phyloP scores from a whole-genome alignment of 2,888 invertebrate species.

The Limnephilus lunatus region DNA sequence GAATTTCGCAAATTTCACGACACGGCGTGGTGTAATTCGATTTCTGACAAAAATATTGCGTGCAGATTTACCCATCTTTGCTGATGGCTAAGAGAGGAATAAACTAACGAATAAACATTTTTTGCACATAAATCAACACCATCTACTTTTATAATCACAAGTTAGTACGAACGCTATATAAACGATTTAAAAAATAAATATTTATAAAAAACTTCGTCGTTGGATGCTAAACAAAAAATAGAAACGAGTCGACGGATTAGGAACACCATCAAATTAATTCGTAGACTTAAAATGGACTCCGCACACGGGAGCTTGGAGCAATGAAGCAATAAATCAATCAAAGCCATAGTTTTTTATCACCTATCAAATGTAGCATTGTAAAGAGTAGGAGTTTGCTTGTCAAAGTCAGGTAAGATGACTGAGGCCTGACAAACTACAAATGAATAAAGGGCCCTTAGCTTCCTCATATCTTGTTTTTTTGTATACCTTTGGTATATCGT shows the following conservation, averaged over 20 bases:
- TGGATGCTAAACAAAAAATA: not conserved
- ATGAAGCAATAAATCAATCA: constrained; percentile 49
- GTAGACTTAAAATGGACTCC: constrained; percentile 19
- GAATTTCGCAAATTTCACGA: not conserved
- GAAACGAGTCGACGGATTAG: not conserved
- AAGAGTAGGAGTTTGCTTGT: not conserved
- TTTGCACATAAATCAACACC: not conserved
- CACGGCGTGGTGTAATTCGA: too few species aligned
- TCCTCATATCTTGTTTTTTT: not conserved
- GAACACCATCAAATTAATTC: constrained; percentile 34
- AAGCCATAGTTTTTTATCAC: constrained; percentile 7
- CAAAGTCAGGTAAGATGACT: not conserved
- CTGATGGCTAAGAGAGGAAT: not conserved
- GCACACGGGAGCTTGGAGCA: constrained; percentile 14
- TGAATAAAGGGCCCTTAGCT: not conserved
- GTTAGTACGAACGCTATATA: not conserved
- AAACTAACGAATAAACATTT: not conserved
- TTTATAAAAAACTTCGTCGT: not conserved
- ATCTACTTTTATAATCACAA: not conserved
- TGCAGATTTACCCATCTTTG: not conserved
- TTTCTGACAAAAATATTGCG: not conserved
- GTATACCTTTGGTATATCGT: not conserved
- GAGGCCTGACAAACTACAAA: not conserved
- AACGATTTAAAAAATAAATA: not conserved
- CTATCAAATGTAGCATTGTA: not conserved